Conservation (phyloP, 2,888 invertebrate species). For the Drosophila meridiana region DNA sequence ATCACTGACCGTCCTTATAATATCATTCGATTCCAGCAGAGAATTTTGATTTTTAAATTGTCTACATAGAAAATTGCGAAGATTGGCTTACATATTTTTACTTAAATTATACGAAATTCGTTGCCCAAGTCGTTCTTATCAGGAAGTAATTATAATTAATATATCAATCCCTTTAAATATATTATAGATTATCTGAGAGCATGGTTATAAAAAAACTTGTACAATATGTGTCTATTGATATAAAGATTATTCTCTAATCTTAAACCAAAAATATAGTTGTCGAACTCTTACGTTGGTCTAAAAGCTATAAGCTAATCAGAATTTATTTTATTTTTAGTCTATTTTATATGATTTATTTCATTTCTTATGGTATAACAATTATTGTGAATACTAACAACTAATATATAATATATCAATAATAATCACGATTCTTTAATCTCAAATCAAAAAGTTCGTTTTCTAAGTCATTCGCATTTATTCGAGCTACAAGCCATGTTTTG, state of each 20-base stretch:
- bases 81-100: not conserved
- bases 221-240: too few species aligned
- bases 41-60: not conserved
- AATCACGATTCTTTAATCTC: not conserved
- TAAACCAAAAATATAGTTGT: too few species aligned
- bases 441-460: slow-evolving; percentile 24
- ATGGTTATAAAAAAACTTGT: too few species aligned
- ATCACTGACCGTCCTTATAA: too few species aligned
- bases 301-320: too few species aligned
- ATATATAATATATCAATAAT: not conserved
- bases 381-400: too few species aligned
- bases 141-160: not conserved
- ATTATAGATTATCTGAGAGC: too few species aligned
- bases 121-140: slow-evolving; percentile 57
- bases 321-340: too few species aligned
- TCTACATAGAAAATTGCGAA: not conserved
- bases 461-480: slow-evolving; percentile 53
- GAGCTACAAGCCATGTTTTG: not conserved
- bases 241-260: too few species aligned
- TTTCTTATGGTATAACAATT: too few species aligned
- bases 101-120: slow-evolving; percentile 12
- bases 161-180: not conserved
- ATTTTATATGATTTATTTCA: too few species aligned
- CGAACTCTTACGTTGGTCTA: too few species aligned
- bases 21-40: not conserved